Evolutionary conservation across 2,888 invertebrate species (phyloP), one percentile per base, ranked within the genome.

Genomic region (Epinotia demarniana): DNA sequence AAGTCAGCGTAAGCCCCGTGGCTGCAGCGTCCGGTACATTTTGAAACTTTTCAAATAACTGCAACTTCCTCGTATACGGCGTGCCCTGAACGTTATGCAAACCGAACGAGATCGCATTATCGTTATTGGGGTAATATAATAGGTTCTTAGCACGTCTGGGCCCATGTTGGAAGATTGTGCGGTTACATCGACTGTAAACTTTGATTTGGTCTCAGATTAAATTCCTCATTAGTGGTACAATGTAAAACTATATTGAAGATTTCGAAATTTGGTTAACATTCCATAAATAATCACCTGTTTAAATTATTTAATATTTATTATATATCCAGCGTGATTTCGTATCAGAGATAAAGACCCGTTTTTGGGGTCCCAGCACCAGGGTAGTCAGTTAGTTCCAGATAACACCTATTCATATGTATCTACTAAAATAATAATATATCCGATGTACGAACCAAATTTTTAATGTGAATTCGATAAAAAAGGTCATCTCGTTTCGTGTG

Each of bases 21-120:
- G 78, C 75, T 78, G 77, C 78, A 78, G 80, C 64, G 75, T 75
- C 70, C 78, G 80, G 83, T 84, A 84, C 86, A 86, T 84, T 89
- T 89, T 79, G 85, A 84, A 92, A 92, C 90, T 93, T 93, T 91
- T 89, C 89, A 88, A 91, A 92, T 92, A 91, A 86, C 87, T 81
- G 81, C 80, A 83, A 81, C 81, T 84, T 79, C 75, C 77, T 80
- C 72, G 66, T 57, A 72, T 64, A 43, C 72, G 81, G 78, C 79
- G 81, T 78, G 81, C 77, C 82, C 83, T 83, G 83, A 86, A 82
- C 85, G 87, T 91, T 92, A 92, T 91, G 90, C 89, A 88, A 89
- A 90, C 88, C 84, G 84, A 82, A 85, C 83, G 79, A 78, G 86
- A 87, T 88, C 87, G 83, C 58, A 12, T 69, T 87, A 87, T 87